Percentiles rank a stretch among this genome's conserved stretches.
phyloP scores from a whole-genome alignment of 2,113 vertebrate genomes.

The Chloropsis cyanopogon region DNA sequence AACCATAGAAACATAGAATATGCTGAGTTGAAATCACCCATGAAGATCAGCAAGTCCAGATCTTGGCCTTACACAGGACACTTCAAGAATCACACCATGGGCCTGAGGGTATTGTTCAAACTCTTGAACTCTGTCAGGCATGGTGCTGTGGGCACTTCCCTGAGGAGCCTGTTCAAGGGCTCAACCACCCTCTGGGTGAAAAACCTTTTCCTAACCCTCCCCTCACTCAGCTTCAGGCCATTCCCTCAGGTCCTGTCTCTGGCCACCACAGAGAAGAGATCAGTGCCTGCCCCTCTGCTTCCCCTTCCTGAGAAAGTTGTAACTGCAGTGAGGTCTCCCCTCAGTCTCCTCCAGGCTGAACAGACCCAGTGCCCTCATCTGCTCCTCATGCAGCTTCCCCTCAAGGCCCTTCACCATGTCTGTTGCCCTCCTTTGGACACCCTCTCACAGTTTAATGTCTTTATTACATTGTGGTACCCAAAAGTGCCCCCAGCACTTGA shows the following conservation, averaged over 20 bases:
- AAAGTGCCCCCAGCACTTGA: not conserved
- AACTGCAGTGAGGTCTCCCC: not conserved
- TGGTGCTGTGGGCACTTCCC: not conserved
- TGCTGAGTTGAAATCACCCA: not conserved
- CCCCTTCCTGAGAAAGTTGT: rapidly evolving
- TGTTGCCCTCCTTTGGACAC: rapidly evolving
- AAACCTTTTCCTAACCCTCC: not conserved
- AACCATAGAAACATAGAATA: not conserved
- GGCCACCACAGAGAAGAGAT: rapidly evolving
- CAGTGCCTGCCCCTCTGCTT: not conserved
- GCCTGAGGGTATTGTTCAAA: not conserved
- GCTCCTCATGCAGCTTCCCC: rapidly evolving
- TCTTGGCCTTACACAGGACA: not conserved
- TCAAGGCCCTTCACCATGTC: rapidly evolving
- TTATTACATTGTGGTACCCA: rapidly evolving
- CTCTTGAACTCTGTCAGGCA: not conserved
- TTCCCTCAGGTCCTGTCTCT: not conserved
- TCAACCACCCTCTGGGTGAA: rapidly evolving
- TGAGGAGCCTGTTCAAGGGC: not conserved
- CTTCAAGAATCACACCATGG: not conserved
- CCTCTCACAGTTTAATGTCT: rapidly evolving
- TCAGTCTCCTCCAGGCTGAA: not conserved
- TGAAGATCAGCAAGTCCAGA: not conserved
- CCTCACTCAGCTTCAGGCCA: not conserved
- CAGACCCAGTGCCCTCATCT: not conserved